Base-by-base conservation (phyloP, 2,113 vertebrate species). In the Oreochromis aureus region DNA sequence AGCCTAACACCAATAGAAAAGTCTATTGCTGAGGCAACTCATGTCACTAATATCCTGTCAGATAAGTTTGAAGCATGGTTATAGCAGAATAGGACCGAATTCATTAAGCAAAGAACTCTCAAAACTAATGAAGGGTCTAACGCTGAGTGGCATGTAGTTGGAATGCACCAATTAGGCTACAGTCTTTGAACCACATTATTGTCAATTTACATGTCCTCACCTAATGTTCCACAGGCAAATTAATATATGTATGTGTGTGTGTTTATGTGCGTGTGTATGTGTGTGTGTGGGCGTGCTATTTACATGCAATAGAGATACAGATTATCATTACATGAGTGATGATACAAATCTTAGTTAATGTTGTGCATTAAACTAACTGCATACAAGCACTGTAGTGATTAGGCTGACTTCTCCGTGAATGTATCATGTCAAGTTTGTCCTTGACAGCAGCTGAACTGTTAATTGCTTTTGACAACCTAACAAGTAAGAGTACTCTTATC, bases 91-190 rank as follows among this genome's bases (percentile, higher is more conserved):
- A 83, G 86, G 81, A 85, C 46, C 24, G 79, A 83, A 88, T 89
- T 88, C 54, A 84, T 88, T 78, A 90, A 56, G 59, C 80, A 48
- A 61, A 79, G 61, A 86, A 83, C 66, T 87, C 79, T 89, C 82
- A 63, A 91, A 91, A 69, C 88, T 95, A 91, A 92, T 93, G 94
- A 95, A 91, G 63, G 84, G 78, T 87, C 89, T 89, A 85, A 71
- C 89, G 85, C 51, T 93, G 91, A 95, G 59, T 91, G 89, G 82
- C 85, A 18, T 89, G 86, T 82, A 90, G 93, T 91, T 88, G 86
- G 87, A 85, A 88, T 82, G 89, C 84, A 83, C 88, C 92, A 93
- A 95, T 95, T 94, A 95, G 86, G 86, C 82, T 51, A 34, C 58
- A 83, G 85, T 34, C 59, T 56, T 85, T 84, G 83, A 84, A 81